Conservation (phyloP, 2,888 invertebrate species). For the Drosophila affinis region DNA sequence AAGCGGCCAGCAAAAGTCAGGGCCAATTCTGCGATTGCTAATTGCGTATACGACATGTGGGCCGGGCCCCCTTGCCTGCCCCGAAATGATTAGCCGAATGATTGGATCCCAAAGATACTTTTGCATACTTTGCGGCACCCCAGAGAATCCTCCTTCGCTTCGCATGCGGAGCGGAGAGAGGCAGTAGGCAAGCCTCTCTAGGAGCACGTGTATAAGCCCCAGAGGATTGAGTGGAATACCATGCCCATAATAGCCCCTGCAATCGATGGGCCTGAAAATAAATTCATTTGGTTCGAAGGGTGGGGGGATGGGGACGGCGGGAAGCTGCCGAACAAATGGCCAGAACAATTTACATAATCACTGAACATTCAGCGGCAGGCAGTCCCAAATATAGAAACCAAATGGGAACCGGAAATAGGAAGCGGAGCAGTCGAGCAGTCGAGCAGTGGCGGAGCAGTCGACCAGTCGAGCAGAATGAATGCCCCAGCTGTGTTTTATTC, state of each 20-base stretch:
- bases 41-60: slow-evolving; percentile 39
- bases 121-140: slow-evolving; percentile 8
- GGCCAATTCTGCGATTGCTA: slow-evolving; percentile 18
- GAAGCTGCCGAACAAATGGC: slow-evolving; percentile 42
- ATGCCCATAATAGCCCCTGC: slow-evolving; percentile 34
- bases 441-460: slow-evolving; percentile 39
- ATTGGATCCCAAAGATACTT: not conserved
- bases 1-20: slow-evolving; percentile 11
- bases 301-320: not conserved
- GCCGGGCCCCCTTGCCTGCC: not conserved
- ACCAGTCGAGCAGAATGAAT: slow-evolving; percentile 32
- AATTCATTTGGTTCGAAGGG: slow-evolving; percentile 1
- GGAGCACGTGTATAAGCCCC: not conserved
- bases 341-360: slow-evolving; percentile 65
- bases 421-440: slow-evolving; percentile 45
- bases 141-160: not conserved
- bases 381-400: slow-evolving; percentile 66
- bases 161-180: not conserved
- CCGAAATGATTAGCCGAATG: slow-evolving; percentile 33
- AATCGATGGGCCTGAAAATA: slow-evolving; percentile 46
- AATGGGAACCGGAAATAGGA: slow-evolving; percentile 62
- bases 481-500: slow-evolving; percentile 43
- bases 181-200: not conserved
- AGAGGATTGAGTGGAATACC: not conserved
- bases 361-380: slow-evolving; percentile 46